Percentiles rank a stretch among this genome's conserved stretches.
These are phyloP conservation scores for Drosophila picticornis DNA, from an alignment of 2,888 invertebrate genomes.

Conservation along the genomic window DNA sequence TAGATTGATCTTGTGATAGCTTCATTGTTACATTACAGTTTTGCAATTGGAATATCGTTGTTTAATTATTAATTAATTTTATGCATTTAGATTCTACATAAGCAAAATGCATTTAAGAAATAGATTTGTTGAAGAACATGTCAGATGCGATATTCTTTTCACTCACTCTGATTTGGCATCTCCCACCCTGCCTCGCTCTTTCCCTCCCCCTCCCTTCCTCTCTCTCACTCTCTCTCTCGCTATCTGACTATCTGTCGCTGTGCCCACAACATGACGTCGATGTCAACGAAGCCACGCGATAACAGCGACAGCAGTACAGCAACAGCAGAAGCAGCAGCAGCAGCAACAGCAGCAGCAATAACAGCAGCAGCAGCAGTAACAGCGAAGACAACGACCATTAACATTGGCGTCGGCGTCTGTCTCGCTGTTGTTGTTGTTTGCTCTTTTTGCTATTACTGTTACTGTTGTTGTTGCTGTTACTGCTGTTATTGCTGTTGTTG, in stretches of 20 bases:
- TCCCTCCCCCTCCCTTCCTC: not conserved
- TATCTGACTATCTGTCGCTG: not conserved
- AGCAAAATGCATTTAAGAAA: not conserved
- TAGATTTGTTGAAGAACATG: conserved; percentile 4
- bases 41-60: too few species aligned
- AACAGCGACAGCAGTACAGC: conserved; percentile 13
- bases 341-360: conserved; percentile 3
- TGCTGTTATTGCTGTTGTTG: conserved; percentile 26
- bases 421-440: not conserved
- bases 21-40: too few species aligned
- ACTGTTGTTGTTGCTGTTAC: not conserved
- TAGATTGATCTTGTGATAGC: not conserved
- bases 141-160: not conserved
- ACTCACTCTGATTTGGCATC: not conserved
- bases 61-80: not conserved
- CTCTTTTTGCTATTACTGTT: not conserved
- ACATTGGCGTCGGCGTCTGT: conserved; percentile 1
- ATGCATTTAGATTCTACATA: not conserved
- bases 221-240: not conserved
- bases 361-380: not conserved
- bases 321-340: not conserved
- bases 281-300: conserved; percentile 47
- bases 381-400: conserved; percentile 2
- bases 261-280: conserved; percentile 16
- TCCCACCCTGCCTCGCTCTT: not conserved